Conservation (phyloP, 1,140 invertebrate genomes). For the Probaryconus sp. region DNA sequence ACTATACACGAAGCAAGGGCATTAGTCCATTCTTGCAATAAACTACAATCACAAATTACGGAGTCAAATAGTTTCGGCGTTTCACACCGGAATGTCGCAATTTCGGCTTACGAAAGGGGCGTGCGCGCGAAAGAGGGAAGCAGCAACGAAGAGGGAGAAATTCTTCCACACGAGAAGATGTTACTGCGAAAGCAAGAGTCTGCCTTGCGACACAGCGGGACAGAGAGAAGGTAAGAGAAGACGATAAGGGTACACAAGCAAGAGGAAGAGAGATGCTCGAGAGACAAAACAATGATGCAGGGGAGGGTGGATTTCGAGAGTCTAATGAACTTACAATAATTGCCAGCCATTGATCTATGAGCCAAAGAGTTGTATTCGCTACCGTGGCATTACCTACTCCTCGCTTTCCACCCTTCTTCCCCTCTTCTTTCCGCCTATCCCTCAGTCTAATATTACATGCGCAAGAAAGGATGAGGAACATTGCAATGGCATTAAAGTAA, state of each 20-base stretch:
- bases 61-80: constrained; percentile 79
- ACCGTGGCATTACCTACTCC: constrained; percentile 62
- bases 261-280: constrained; percentile 51
- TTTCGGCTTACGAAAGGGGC: constrained; percentile 72
- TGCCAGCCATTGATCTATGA: constrained; percentile 78
- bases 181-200: constrained; percentile 58
- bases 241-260: constrained; percentile 1
- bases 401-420: constrained; percentile 33
- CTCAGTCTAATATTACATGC: constrained; percentile 60
- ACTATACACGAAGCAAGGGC: constrained; percentile 42
- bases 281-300: constrained; percentile 39
- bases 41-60: constrained; percentile 79
- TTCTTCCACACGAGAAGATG: constrained; percentile 68
- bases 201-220: constrained; percentile 49
- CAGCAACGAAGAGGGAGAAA: constrained; percentile 35
- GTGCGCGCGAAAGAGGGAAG: constrained; percentile 53
- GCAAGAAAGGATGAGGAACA: constrained; percentile 61
- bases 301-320: constrained; percentile 47
- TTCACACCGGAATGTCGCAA: constrained; percentile 78
- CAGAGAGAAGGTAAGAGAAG: constrained; percentile 33
- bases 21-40: constrained; percentile 77
- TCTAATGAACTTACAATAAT: constrained; percentile 79
- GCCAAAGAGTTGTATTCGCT: constrained; percentile 71
- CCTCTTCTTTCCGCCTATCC: constrained; percentile 13
- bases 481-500: constrained; percentile 65